Conservation (phyloP, 2,113 vertebrate species). For the Prinia subflava region DNA sequence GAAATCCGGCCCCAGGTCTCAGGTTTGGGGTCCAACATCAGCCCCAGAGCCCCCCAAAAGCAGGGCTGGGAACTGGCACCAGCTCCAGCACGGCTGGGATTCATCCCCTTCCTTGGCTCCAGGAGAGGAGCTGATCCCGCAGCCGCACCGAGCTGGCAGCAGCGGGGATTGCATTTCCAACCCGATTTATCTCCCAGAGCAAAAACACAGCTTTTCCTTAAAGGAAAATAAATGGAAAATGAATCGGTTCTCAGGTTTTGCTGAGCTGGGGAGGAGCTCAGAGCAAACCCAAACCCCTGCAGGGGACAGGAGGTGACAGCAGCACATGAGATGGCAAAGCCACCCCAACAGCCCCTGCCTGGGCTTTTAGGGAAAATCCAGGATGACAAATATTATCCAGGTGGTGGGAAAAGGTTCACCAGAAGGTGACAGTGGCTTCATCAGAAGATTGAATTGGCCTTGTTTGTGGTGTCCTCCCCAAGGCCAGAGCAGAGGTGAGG, state of each 20-base stretch:
- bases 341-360: neutral
- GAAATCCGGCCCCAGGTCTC: neutral
- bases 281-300: neutral
- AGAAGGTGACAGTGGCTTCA: neutral
- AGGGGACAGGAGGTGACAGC: neutral
- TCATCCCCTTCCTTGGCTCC: neutral
- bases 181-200: neutral
- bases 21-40: neutral
- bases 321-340: fast-evolving
- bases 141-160: neutral
- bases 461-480: neutral
- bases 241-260: neutral
- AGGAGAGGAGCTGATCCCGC: neutral
- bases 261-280: neutral
- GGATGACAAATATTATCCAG: neutral
- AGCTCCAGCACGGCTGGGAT: neutral
- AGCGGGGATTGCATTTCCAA: neutral
- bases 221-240: neutral
- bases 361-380: neutral
- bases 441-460: neutral
- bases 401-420: neutral
- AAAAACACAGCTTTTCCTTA: neutral
- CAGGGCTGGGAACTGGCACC: neutral
- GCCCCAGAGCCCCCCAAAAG: neutral
- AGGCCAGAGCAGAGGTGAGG: fast-evolving